Evolutionary conservation across 1,140 invertebrate species (phyloP).

Genomic region (Sweltsa coloradensis): DNA sequence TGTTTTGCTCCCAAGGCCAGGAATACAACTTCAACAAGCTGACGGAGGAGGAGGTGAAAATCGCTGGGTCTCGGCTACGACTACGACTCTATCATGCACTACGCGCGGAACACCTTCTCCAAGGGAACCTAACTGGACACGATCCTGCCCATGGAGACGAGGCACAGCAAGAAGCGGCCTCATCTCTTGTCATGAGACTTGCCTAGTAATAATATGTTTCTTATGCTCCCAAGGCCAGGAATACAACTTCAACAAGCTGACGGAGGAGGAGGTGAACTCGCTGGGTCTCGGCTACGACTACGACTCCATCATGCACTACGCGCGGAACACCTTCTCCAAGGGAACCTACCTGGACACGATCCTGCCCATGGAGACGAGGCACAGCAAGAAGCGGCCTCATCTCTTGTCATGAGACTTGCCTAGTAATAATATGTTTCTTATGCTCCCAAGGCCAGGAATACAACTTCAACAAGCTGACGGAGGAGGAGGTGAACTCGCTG

Average conservation of each 20-base stretch:
- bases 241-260: slow-evolving; percentile 97
- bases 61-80: slow-evolving; percentile 90
- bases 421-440: too few relatives aligned
- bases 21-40: slow-evolving; percentile 99
- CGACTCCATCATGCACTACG: slow-evolving; percentile 98
- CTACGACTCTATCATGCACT: slow-evolving; percentile 98
- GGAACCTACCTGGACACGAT: too few relatives aligned
- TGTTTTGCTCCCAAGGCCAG: slow-evolving; percentile 85
- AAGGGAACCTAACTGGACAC: too few relatives aligned
- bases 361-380: too few relatives aligned
- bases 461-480: slow-evolving; percentile 94
- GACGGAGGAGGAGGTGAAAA: slow-evolving; percentile 89
- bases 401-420: too few relatives aligned
- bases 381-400: too few relatives aligned
- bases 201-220: too few relatives aligned
- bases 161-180: too few relatives aligned
- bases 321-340: slow-evolving; percentile 95
- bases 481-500: slow-evolving; percentile 91
- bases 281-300: slow-evolving; percentile 91
- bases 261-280: slow-evolving; percentile 91
- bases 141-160: too few relatives aligned
- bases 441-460: slow-evolving; percentile 98
- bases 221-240: slow-evolving; percentile 92
- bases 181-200: too few relatives aligned
- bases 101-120: slow-evolving; percentile 95